A percentile compares a stretch with the other conserved stretches of the same genome.
phyloP scores from a whole-genome alignment of 2,113 vertebrate species.

The Psittacula cyanocephala region DNA sequence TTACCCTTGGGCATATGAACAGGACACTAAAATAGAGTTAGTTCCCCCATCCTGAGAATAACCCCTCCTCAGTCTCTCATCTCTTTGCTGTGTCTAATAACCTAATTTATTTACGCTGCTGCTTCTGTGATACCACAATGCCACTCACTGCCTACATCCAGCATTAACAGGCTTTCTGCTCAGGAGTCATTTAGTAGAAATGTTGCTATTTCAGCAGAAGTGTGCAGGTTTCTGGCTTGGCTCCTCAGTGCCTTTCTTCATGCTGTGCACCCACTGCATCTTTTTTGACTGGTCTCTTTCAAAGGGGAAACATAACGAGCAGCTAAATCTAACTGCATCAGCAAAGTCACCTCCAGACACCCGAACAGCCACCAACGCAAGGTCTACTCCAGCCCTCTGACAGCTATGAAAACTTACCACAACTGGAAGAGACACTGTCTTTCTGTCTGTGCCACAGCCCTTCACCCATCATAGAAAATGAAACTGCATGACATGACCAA shows the following conservation, averaged over 20 bases:
- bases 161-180: conserved; percentile 31
- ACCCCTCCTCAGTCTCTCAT: background rate
- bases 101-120: background rate
- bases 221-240: background rate
- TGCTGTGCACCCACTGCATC: background rate
- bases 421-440: background rate
- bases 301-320: background rate
- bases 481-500: background rate
- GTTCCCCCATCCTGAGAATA: background rate
- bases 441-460: background rate
- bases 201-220: background rate
- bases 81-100: background rate
- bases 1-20: fast-evolving
- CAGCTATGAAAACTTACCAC: background rate
- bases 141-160: conserved; percentile 38
- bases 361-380: background rate
- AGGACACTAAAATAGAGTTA: background rate
- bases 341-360: background rate
- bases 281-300: background rate
- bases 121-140: background rate
- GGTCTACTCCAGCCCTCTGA: background rate
- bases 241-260: background rate
- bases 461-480: background rate
- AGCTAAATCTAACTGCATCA: background rate
- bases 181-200: background rate